phyloP scores from a whole-genome alignment of 37 sponge, comb jelly and placozoan species.

The Corticium candelabrum region DNA sequence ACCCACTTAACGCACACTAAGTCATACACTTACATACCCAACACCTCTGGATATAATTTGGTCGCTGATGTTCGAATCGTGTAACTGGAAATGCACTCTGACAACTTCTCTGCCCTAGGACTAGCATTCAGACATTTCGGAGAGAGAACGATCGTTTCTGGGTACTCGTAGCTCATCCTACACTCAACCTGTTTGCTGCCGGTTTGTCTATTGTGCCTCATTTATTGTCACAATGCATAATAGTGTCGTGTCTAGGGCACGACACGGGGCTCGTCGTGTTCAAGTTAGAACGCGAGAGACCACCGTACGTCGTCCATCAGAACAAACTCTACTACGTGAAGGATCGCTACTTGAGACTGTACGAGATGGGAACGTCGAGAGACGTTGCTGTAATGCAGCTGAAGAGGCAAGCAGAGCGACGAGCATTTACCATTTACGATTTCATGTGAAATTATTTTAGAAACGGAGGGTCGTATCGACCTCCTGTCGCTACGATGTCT shows the following conservation, averaged over 20 bases:
- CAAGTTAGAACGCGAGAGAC: conserved; percentile 95
- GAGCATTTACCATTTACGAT: neutral
- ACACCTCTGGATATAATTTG: no score
- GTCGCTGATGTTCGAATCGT: no score
- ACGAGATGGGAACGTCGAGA: conserved; percentile 58
- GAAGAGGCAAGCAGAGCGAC: conserved; percentile 34
- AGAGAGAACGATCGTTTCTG: conserved; percentile 91
- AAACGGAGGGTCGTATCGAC: neutral
- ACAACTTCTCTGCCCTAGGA: conserved; percentile 35
- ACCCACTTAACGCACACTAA: no score
- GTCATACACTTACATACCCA: no score
- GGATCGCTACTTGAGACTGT: conserved; percentile 51
- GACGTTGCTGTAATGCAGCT: conserved; percentile 81
- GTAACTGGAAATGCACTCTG: no score
- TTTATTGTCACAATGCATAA: neutral
- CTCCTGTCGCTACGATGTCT: conserved; percentile 10
- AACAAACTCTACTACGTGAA: conserved; percentile 86
- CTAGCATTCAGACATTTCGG: conserved; percentile 77
- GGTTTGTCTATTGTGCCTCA: conserved; percentile 23
- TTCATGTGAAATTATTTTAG: no score
- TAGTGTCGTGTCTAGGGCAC: conserved; percentile 53
- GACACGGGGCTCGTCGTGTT: conserved; percentile 93
- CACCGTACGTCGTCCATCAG: conserved; percentile 77
- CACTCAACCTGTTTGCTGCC: conserved; percentile 93
- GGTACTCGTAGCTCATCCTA: conserved; percentile 82